A percentile compares a stretch with the other conserved stretches of the same genome.
Conservation (phyloP, 2,888 invertebrate species). For the Poecilus cupreus region DNA sequence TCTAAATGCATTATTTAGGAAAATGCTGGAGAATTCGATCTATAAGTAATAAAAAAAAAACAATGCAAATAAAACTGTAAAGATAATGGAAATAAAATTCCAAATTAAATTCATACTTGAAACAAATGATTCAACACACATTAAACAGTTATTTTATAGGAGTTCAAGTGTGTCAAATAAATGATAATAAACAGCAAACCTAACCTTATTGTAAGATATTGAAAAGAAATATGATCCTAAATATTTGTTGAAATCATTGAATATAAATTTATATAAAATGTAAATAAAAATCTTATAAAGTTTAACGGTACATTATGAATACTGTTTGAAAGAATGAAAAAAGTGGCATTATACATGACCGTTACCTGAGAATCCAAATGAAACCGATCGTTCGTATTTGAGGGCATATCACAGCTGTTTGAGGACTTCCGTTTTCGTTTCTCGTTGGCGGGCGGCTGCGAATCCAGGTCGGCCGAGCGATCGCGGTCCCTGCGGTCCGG, state of each 20-base stretch:
- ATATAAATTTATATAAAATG: not conserved
- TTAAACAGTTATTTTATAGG: not conserved
- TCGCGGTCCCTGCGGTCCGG: constrained; percentile 68
- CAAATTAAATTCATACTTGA: not conserved
- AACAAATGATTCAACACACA: constrained; percentile 16
- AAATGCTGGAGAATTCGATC: not conserved
- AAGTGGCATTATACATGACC: constrained; percentile 3
- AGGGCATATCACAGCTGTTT: constrained; percentile 81
- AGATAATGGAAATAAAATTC: not conserved
- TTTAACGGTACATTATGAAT: constrained; percentile 20
- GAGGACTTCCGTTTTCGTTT: constrained; percentile 81
- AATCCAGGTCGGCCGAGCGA: constrained; percentile 68
- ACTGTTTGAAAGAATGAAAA: constrained; percentile 10
- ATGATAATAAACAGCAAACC: not conserved
- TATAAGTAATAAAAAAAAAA: not conserved
- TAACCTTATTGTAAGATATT: not conserved
- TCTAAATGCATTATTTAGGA: not conserved
- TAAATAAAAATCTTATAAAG: not conserved
- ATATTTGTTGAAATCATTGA: not conserved
- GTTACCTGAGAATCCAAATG: constrained; percentile 81
- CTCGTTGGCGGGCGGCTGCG: constrained; percentile 69
- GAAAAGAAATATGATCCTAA: not conserved
- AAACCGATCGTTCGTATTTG: constrained; percentile 79
- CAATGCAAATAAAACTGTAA: constrained; percentile 3
- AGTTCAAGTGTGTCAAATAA: not conserved